phyloP scores from a whole-genome alignment of 2,113 vertebrate genomes.

The Ctenodactylus gundi region DNA sequence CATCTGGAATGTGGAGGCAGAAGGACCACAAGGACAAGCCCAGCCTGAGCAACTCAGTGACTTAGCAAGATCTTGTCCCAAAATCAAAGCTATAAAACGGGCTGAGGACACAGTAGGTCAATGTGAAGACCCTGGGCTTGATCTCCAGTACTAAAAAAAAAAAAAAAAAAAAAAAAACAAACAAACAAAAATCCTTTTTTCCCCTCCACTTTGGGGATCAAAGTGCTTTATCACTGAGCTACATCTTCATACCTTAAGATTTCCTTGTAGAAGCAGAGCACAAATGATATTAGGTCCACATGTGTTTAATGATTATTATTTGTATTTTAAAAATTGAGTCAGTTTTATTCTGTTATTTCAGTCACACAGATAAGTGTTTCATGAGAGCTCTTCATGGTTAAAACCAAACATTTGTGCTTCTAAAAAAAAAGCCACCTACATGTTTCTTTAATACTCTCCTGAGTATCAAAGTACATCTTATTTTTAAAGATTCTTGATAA shows the following conservation, averaged over 20 bases:
- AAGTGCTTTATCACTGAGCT: neutral
- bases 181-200: too few relatives aligned
- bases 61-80: too few relatives aligned
- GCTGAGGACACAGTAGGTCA: too few relatives aligned
- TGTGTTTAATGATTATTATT: neutral
- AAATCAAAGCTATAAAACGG: too few relatives aligned
- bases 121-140: too few relatives aligned
- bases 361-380: neutral
- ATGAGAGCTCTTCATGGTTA: neutral
- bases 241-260: neutral
- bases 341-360: neutral
- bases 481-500: neutral
- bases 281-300: neutral
- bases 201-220: neutral
- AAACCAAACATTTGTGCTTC: neutral
- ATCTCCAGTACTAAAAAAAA: too few relatives aligned
- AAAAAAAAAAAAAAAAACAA: too few relatives aligned
- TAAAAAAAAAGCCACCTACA: neutral
- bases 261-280: neutral
- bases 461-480: neutral
- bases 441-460: constrained; percentile 16
- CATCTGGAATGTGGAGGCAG: too few relatives aligned
- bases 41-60: too few relatives aligned
- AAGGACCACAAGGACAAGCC: too few relatives aligned
- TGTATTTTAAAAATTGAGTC: neutral